These are phyloP conservation scores for Manis crassicaudata DNA, from an alignment of 2,797 vertebrate genomes.

Conservation along the genomic window DNA sequence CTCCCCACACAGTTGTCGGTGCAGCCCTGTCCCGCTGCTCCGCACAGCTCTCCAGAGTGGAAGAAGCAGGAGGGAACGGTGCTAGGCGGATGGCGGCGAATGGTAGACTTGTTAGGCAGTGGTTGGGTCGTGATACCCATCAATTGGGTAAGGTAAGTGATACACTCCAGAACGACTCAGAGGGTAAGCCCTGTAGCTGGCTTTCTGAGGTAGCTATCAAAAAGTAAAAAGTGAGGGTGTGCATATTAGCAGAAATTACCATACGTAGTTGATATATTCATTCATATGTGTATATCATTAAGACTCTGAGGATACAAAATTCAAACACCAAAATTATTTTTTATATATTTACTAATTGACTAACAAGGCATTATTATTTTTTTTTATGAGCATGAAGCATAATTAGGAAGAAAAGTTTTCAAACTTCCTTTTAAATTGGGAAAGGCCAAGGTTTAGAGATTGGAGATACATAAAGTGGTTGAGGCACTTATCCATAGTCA, in stretches of 20 bases:
- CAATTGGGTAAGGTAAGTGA: background rate
- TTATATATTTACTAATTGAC: background rate
- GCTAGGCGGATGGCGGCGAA: background rate
- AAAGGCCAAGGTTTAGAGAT: background rate
- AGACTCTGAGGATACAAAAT: background rate
- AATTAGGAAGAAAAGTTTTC: background rate
- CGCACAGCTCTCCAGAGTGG: background rate
- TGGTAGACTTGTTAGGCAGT: background rate
- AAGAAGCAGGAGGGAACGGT: background rate
- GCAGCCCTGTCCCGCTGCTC: no score
- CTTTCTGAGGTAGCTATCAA: background rate
- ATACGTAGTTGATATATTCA: background rate
- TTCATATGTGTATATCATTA: background rate
- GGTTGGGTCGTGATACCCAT: background rate
- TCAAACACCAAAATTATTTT: background rate
- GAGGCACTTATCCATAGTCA: background rate
- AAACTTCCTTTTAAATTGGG: background rate
- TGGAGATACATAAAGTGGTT: background rate
- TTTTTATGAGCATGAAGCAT: background rate
- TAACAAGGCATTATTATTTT: background rate
- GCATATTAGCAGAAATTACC: background rate
- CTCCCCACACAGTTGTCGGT: background rate
- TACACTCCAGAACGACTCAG: no score
- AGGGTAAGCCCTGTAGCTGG: background rate
- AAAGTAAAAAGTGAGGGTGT: background rate